A percentile compares a stretch with the other conserved stretches of the same genome.
Conservation (phyloP, 1,140 invertebrate species). For the Musca vetustissima region DNA sequence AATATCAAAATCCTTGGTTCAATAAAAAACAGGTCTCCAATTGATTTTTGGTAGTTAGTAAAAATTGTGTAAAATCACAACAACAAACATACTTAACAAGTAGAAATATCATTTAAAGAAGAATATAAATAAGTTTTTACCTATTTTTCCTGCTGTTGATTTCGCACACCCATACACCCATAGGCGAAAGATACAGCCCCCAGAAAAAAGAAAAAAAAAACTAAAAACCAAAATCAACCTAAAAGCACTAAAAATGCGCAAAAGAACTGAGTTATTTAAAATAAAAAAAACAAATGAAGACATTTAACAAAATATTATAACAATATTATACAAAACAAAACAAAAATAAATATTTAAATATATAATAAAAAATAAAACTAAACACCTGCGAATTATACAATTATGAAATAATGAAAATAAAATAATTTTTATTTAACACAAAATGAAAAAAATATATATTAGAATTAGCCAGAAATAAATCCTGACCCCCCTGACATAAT, state of each 20-base stretch:
- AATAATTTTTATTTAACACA: slow-evolving; percentile 15
- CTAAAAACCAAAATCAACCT: slow-evolving; percentile 13
- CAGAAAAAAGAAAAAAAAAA: too few relatives aligned
- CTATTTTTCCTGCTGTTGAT: too few relatives aligned
- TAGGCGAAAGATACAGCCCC: too few relatives aligned
- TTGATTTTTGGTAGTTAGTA: too few relatives aligned
- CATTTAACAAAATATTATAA: neutral
- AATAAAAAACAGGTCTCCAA: too few relatives aligned
- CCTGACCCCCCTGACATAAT: neutral
- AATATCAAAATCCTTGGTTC: too few relatives aligned
- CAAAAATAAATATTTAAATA: neutral
- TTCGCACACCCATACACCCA: too few relatives aligned
- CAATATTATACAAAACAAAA: neutral
- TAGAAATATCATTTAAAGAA: too few relatives aligned
- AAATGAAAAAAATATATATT: neutral
- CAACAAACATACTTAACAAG: too few relatives aligned
- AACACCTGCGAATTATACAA: slow-evolving; percentile 18
- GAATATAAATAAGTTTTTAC: too few relatives aligned
- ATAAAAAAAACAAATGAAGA: neutral
- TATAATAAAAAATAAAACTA: neutral
- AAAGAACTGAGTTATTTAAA: slow-evolving; percentile 17
- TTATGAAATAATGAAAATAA: neutral
- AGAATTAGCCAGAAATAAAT: neutral
- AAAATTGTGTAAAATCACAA: too few relatives aligned
- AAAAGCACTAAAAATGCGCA: slow-evolving; percentile 22